Conservation (phyloP, 2,797 vertebrate genomes). For the Cheirogaleus major region DNA sequence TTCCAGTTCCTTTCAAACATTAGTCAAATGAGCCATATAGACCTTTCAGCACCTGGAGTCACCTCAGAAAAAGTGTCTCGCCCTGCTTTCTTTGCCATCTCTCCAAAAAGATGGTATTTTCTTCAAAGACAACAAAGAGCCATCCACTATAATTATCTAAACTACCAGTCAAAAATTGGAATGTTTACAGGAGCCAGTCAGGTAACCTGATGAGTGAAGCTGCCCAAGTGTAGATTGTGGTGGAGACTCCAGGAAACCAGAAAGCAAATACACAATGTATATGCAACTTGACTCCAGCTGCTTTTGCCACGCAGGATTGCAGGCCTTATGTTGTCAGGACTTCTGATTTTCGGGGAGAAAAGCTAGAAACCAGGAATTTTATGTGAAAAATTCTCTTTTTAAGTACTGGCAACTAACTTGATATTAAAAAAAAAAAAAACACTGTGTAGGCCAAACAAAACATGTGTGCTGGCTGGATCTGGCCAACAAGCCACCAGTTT, state of each 20-base stretch:
- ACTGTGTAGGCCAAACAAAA: constrained; percentile 41
- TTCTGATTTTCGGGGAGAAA: neutral
- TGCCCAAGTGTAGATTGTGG: neutral
- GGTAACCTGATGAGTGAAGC: neutral
- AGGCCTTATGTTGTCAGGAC: neutral
- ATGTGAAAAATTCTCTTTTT: constrained; percentile 29
- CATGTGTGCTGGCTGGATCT: neutral
- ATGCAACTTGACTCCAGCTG: neutral
- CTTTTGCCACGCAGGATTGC: neutral
- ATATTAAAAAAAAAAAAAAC: constrained; percentile 32
- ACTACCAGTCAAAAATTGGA: neutral
- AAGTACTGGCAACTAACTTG: neutral
- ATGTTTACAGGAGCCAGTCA: neutral
- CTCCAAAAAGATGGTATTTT: neutral
- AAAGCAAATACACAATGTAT: neutral
- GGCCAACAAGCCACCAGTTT: neutral
- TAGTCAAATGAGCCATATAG: neutral
- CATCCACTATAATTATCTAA: neutral
- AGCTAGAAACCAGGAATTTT: constrained; percentile 26
- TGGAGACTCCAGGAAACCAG: neutral
- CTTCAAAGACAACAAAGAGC: constrained; percentile 34
- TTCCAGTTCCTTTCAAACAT: neutral
- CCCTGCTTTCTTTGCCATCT: constrained; percentile 1
- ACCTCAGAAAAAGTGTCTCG: neutral
- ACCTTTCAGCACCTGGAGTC: neutral